Percentiles rank a stretch among this genome's conserved stretches.
These are phyloP conservation scores for Gymnopithys bicolor DNA, from an alignment of 2,797 vertebrate species.

Conservation along the genomic window DNA sequence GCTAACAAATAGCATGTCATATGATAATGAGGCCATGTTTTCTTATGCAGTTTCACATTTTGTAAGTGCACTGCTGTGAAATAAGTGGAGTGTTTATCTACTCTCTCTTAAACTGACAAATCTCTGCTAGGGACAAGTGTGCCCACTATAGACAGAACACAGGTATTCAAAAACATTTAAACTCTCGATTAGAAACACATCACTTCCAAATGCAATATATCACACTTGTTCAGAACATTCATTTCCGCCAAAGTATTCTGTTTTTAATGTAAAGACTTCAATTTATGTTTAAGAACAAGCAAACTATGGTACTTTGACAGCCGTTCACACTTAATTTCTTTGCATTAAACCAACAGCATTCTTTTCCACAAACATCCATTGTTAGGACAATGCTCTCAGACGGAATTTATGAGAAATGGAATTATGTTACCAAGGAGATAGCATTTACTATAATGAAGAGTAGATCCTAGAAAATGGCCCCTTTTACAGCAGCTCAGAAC, in stretches of 20 bases:
- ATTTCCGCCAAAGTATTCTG: slow-evolving; percentile 72
- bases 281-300: slow-evolving; percentile 82
- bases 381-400: slow-evolving; percentile 84
- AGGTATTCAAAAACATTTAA: slow-evolving; percentile 45
- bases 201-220: slow-evolving; percentile 65
- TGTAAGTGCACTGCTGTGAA: slow-evolving; percentile 73
- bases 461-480: slow-evolving; percentile 89
- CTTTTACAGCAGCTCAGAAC: slow-evolving; percentile 87
- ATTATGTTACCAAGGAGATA: slow-evolving; percentile 93
- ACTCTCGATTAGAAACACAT: slow-evolving; percentile 44
- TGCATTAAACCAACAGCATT: slow-evolving; percentile 85
- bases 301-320: slow-evolving; percentile 78
- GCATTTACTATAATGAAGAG: slow-evolving; percentile 92
- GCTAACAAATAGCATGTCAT: slow-evolving; percentile 74
- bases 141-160: slow-evolving; percentile 61
- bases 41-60: slow-evolving; percentile 72
- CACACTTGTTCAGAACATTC: slow-evolving; percentile 66
- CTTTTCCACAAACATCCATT: slow-evolving; percentile 85
- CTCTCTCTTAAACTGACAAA: slow-evolving; percentile 55
- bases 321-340: slow-evolving; percentile 83
- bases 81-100: slow-evolving; percentile 72
- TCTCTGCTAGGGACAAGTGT: slow-evolving; percentile 45
- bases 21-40: slow-evolving; percentile 77
- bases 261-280: slow-evolving; percentile 78
- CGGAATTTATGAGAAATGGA: slow-evolving; percentile 88